phyloP scores from a whole-genome alignment of 1,140 invertebrate species.

The Nasonia longicornis region DNA sequence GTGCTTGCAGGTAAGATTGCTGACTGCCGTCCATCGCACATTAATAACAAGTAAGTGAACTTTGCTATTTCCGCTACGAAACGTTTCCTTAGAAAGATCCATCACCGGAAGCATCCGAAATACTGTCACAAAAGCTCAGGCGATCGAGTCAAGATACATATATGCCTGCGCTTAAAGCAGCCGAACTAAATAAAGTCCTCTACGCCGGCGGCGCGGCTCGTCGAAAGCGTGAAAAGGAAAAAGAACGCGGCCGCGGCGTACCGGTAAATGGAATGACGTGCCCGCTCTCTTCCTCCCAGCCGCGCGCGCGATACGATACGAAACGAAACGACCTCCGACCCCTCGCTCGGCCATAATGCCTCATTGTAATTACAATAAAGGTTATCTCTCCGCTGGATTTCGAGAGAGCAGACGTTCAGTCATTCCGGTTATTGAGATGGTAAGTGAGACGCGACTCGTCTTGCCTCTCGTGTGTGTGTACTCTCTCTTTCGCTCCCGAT shows the following conservation, averaged over 20 bases:
- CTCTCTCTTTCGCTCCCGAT: slow-evolving; percentile 23
- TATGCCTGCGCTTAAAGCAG: too few species aligned
- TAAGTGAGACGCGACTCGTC: slow-evolving; percentile 55
- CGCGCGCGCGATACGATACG: not conserved
- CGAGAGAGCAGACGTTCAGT: slow-evolving; percentile 57
- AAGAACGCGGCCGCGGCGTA: not conserved
- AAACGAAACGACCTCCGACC: slow-evolving; percentile 50
- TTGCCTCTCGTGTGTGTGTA: not conserved
- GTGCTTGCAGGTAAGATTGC: too few species aligned
- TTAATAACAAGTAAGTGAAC: too few species aligned
- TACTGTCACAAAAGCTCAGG: not conserved
- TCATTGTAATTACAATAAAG: slow-evolving; percentile 68
- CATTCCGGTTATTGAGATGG: slow-evolving; percentile 65
- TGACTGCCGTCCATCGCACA: too few species aligned
- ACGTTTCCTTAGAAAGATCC: too few species aligned
- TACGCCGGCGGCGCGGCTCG: too few species aligned
- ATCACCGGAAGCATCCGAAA: too few species aligned
- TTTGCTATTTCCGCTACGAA: too few species aligned
- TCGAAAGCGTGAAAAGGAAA: not conserved
- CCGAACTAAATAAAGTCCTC: slow-evolving; percentile 1
- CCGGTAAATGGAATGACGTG: not conserved
- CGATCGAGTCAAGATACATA: not conserved
- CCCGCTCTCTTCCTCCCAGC: not conserved
- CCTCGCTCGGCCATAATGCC: slow-evolving; percentile 53
- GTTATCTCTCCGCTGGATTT: slow-evolving; percentile 56